Evolutionary conservation across 35 echinoderm and acorn worm genomes (phyloP), one percentile per base, ranked within the genome.

Genomic region (Holothuria glaberrima): DNA sequence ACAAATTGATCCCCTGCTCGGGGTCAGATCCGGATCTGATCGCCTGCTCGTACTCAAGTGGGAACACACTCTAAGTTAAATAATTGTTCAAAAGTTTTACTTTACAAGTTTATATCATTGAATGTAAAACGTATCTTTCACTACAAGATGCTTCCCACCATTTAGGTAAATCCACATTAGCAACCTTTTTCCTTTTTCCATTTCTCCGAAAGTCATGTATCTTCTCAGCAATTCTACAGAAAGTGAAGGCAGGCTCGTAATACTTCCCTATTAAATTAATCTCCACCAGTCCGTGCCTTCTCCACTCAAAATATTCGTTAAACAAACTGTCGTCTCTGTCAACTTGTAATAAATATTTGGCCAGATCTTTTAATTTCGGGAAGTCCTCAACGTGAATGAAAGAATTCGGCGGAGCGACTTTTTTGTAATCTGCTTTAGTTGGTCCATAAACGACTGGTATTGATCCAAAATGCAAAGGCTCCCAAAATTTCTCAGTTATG

Each of bases 401-500:
- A 29, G 87, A 73, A 78, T 90, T 65, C 32, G 52, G 71, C 2
- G 89, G 59, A 28, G 89, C 71, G 30, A 90, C 72, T 50, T 74
- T 58, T 48, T 90, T 56, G 62, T 87, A 87, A 45, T 87, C 72
- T 90, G 80, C 34, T 27, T 58, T 18, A 12, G 90, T 36, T 1
- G 90, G 61, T 65, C 90, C 90, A 21, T 68, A 71, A 3, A 70
- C 76, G 65, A 91, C 26, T 5, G 90, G 90, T n/a, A 91, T 58
- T 20, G 65, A 48, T 26, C 58, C 69, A 76, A 58, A 56, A 30
- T 46, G 30, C 13, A 89, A n/a, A 16, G 68, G 50, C 13, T 74
- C 67, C 91, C 91, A 93, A 48, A 93, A 89, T 41, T 93, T 93
- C 35, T 93, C 91, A 3, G 91, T 93, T 35, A 93, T 93, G 76